These are phyloP conservation scores for Periphyllus acericola DNA, from an alignment of 2,888 invertebrate genomes.

Conservation along the genomic window DNA sequence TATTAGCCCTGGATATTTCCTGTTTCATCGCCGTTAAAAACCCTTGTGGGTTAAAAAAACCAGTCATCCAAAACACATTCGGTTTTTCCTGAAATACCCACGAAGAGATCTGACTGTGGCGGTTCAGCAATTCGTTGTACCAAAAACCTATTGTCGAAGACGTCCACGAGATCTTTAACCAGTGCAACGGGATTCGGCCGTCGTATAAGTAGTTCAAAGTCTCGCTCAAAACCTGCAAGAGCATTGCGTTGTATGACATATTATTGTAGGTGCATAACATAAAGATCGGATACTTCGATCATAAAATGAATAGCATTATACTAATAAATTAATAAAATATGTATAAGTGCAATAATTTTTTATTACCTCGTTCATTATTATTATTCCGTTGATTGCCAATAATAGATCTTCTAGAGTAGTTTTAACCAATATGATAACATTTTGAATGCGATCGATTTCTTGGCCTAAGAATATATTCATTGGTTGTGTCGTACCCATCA, in stretches of 20 bases:
- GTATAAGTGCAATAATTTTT: neutral
- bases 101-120: conserved; percentile 86
- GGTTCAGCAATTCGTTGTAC: conserved; percentile 94
- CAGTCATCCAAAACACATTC: conserved; percentile 95
- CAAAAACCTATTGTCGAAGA: conserved; percentile 97
- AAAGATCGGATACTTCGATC: neutral
- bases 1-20: conserved; percentile 94
- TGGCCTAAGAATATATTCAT: conserved; percentile 93
- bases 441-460: conserved; percentile 83
- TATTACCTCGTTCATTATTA: conserved; percentile 93
- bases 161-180: conserved; percentile 95
- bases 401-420: conserved; percentile 87
- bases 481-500: conserved; percentile 89
- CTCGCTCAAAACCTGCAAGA: conserved; percentile 78
- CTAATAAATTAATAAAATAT: neutral
- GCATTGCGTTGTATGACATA: too few relatives aligned
- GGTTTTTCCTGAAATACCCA: conserved; percentile 89
- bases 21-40: conserved; percentile 98
- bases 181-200: conserved; percentile 89
- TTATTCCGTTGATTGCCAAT: conserved; percentile 95
- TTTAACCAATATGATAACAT: conserved; percentile 77
- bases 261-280: too few relatives aligned
- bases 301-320: neutral
- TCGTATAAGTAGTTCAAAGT: conserved; percentile 96
- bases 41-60: conserved; percentile 97